These are phyloP conservation scores for Aethes cnicana DNA, from an alignment of 2,888 invertebrate genomes.

Conservation along the genomic window DNA sequence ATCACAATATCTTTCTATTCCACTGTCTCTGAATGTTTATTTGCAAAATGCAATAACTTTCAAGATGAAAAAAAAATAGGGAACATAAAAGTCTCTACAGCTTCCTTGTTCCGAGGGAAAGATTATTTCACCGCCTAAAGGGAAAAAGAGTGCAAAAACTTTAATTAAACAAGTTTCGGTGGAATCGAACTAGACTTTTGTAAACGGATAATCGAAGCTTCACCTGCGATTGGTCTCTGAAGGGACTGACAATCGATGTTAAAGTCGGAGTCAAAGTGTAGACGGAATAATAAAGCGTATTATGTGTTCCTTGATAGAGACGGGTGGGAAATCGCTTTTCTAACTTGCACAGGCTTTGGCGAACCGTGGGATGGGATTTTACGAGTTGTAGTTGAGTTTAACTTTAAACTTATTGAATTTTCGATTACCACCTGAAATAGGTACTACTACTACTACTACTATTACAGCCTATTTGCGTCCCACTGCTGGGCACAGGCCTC, in stretches of 20 bases:
- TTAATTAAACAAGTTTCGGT: slow-evolving; percentile 81
- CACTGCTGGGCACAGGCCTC: too few species aligned
- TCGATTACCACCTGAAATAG: neutral
- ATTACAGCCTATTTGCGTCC: too few species aligned
- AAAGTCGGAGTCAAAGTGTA: slow-evolving; percentile 20
- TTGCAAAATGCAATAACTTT: too few species aligned
- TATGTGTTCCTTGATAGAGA: slow-evolving; percentile 44
- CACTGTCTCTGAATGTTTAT: too few species aligned
- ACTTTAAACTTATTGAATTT: slow-evolving; percentile 19
- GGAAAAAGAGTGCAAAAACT: slow-evolving; percentile 81
- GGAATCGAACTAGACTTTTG: slow-evolving; percentile 77
- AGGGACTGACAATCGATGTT: slow-evolving; percentile 45
- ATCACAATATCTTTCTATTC: too few species aligned
- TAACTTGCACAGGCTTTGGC: slow-evolving; percentile 17
- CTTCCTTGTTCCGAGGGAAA: slow-evolving; percentile 56
- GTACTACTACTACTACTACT: neutral
- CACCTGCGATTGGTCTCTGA: slow-evolving; percentile 66
- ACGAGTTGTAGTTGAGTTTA: slow-evolving; percentile 43
- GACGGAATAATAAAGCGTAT: slow-evolving; percentile 28
- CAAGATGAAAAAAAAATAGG: too few species aligned
- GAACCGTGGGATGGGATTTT: slow-evolving; percentile 53
- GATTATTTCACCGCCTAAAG: slow-evolving; percentile 77
- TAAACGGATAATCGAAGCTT: slow-evolving; percentile 79
- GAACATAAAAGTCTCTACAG: slow-evolving; percentile 39
- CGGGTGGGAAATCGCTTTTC: slow-evolving; percentile 39